Evolutionary conservation across 1,140 invertebrate genomes (phyloP).

Genomic region (Cherax destructor): DNA sequence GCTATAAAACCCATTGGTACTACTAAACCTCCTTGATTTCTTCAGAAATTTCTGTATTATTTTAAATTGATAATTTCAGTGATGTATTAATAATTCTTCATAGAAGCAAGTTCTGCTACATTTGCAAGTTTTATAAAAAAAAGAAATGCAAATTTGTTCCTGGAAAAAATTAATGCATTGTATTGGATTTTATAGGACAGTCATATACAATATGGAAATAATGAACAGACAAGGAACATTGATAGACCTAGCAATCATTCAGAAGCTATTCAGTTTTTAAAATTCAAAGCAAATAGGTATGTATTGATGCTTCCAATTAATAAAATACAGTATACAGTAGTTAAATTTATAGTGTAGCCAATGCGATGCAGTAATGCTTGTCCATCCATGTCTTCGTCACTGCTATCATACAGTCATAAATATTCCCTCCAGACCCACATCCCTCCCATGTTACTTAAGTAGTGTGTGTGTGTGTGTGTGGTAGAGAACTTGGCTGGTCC

Average conservation of each 20-base stretch:
- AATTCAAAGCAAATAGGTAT: slow-evolving; percentile 13
- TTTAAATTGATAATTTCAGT: not conserved
- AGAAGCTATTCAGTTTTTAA: not conserved
- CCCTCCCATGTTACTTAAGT: slow-evolving; percentile 16
- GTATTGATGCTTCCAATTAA: slow-evolving; percentile 39
- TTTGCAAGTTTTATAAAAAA: not conserved
- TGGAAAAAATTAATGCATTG: slow-evolving; percentile 9
- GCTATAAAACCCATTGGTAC: not conserved
- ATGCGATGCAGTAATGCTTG: slow-evolving; percentile 26
- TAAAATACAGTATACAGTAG: not conserved
- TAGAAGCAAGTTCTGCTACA: not conserved
- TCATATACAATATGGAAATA: slow-evolving; percentile 24
- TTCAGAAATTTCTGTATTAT: not conserved
- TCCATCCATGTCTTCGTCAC: slow-evolving; percentile 48
- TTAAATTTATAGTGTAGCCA: not conserved
- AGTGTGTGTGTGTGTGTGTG: slow-evolving; percentile 1
- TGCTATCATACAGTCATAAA: slow-evolving; percentile 45
- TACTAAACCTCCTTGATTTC: not conserved
- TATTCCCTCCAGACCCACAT: slow-evolving; percentile 46
- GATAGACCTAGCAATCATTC: not conserved
- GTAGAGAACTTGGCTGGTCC: slow-evolving; percentile 14
- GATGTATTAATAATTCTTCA: no score
- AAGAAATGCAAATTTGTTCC: not conserved
- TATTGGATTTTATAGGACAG: slow-evolving; percentile 31
- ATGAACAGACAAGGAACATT: not conserved